Base-by-base conservation (phyloP, 2,797 vertebrate species). In the Enoplosus armatus region DNA sequence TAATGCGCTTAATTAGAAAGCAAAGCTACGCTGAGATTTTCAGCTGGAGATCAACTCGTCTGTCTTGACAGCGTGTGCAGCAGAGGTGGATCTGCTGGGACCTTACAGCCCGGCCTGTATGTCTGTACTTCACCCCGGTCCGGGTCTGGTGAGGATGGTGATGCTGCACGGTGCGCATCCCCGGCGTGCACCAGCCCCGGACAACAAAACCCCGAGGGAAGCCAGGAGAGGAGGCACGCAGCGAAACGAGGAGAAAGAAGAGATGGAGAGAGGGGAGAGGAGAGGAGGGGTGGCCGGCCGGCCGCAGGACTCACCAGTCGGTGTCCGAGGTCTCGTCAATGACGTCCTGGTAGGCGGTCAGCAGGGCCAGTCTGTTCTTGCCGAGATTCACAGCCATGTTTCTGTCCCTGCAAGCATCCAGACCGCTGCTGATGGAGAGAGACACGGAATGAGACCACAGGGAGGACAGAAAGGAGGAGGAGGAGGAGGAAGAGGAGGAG, bases 291-390 rank as follows among this genome's bases (percentile, higher is more conserved):
- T 1, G n/a, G 29, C 22, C 15, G 35, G 15, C 7, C 10, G 70
- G 41, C 20, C 5, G 7, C 0, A 1, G 72, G 60, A 93, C 98
- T 97, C 93, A 99, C 98, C 98, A 99, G 96, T 99, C 97, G 80
- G 96, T 96, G 91, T 96, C 89, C 80, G 95, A 96, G 77, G 95
- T 94, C 85, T 98, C 97, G 89, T 96, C 95, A 69, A 98, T 98
- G 93, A 99, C 98, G 93, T 97, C 97, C 95, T 98, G 97, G 91
- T 99, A 99, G 66, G 97, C 96, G 88, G 97, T 97, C 90, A 98
- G 96, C 94, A 98, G 96, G 87, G 95, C 94, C 96, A 97, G 96
- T 94, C 98, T 95, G 95, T 99, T 97, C 90, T 95, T 96, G 80
- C 95, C 95, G 94, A 99, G 97, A 94, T 97, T 98, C 92, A 98